Evolutionary conservation across 2,113 vertebrate genomes (phyloP).

Genomic region (Morone saxatilis): DNA sequence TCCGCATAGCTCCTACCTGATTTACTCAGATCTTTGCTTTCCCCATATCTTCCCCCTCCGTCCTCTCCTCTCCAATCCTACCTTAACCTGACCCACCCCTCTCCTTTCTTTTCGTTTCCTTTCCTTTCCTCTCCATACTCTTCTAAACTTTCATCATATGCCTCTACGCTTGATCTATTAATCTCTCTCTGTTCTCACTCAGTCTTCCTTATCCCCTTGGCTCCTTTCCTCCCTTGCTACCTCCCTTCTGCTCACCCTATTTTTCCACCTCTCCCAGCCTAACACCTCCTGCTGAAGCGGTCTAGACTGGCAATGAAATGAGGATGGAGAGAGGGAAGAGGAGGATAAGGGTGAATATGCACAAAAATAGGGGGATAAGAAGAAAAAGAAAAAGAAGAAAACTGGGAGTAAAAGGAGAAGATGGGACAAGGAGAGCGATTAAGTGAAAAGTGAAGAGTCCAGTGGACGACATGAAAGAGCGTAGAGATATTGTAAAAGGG

Average conservation of each 20-base stretch:
- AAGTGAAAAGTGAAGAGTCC: slow-evolving; percentile 22
- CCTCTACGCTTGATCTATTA: slow-evolving; percentile 77
- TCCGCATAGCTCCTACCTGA: slow-evolving; percentile 57
- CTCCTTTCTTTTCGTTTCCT: slow-evolving; percentile 47
- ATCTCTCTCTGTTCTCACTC: slow-evolving; percentile 66
- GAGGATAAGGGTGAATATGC: slow-evolving; percentile 13
- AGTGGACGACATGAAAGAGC: slow-evolving; percentile 20
- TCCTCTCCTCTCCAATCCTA: slow-evolving; percentile 54
- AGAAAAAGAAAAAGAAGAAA: slow-evolving; percentile 2
- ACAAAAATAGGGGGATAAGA: slow-evolving; percentile 32
- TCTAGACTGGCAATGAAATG: slow-evolving; percentile 74
- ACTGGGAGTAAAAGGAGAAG: neutral
- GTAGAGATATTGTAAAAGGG: slow-evolving; percentile 38
- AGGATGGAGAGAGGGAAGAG: slow-evolving; percentile 35
- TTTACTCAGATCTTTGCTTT: slow-evolving; percentile 42
- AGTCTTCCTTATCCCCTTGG: slow-evolving; percentile 66
- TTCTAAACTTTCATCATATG: slow-evolving; percentile 75
- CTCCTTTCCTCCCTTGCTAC: slow-evolving; percentile 64
- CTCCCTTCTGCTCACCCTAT: slow-evolving; percentile 67
- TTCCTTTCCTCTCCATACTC: slow-evolving; percentile 50
- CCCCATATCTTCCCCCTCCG: slow-evolving; percentile 5
- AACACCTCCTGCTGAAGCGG: slow-evolving; percentile 70
- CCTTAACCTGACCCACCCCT: slow-evolving; percentile 56
- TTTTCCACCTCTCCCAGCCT: slow-evolving; percentile 57
- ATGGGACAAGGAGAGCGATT: slow-evolving; percentile 25